These are phyloP conservation scores for Heliconius eleuchia DNA, from an alignment of 1,140 invertebrate genomes.

Conservation along the genomic window DNA sequence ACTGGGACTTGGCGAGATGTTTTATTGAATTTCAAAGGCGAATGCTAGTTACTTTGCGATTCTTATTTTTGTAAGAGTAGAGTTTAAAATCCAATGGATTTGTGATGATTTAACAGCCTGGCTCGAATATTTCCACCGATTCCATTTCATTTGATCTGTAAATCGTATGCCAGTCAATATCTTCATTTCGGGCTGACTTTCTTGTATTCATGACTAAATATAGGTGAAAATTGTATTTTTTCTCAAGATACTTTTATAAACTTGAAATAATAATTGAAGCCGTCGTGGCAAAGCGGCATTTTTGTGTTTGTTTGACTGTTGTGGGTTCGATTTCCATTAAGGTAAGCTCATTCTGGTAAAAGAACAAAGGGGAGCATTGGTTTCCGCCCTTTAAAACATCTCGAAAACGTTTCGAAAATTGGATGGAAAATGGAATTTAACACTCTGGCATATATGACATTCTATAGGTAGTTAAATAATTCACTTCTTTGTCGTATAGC, in stretches of 20 bases:
- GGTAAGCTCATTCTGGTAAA: no score
- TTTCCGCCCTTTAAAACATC: no score
- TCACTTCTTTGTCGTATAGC: background rate
- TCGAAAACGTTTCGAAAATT: no score
- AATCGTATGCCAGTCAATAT: constrained; percentile 1
- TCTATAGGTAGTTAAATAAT: no score
- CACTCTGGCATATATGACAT: no score
- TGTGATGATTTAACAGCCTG: background rate
- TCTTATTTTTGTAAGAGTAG: background rate
- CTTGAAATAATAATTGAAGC: no score
- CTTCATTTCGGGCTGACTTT: background rate
- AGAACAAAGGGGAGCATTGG: no score
- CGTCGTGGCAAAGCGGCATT: no score
- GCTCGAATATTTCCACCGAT: background rate
- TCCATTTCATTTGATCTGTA: constrained; percentile 1
- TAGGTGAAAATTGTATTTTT: background rate
- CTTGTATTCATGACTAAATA: background rate
- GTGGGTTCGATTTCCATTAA: no score
- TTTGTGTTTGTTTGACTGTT: no score
- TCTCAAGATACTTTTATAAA: no score
- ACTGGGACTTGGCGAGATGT: background rate
- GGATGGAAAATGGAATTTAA: no score
- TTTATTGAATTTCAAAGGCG: background rate
- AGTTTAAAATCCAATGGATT: background rate
- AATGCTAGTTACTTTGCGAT: background rate